Conservation (phyloP, 2,888 invertebrate species). For the Anaspis maculata region DNA sequence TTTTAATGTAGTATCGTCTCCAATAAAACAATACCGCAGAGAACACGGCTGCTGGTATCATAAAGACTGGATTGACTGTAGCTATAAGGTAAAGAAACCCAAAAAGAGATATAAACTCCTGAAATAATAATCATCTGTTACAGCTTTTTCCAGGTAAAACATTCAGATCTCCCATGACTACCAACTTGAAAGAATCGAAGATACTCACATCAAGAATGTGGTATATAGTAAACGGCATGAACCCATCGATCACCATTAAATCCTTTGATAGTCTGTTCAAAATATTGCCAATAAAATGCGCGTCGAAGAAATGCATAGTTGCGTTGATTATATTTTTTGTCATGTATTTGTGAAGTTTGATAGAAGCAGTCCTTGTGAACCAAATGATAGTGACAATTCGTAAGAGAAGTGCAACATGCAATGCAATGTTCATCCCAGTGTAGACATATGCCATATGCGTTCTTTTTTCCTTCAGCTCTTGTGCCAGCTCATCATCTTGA, state of each 20-base stretch:
- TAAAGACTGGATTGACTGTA: constrained; percentile 57
- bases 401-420: no score
- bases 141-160: no score
- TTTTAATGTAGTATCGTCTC: constrained; percentile 58
- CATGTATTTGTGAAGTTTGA: constrained; percentile 57
- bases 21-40: constrained; percentile 54
- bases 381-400: no score
- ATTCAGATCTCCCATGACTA: constrained; percentile 8
- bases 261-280: constrained; percentile 57
- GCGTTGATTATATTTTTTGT: constrained; percentile 43
- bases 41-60: constrained; percentile 57
- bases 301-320: constrained; percentile 37
- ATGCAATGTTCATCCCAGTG: no score
- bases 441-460: no score
- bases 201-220: constrained; percentile 7
- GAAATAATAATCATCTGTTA: constrained; percentile 16
- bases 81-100: constrained; percentile 65
- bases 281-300: constrained; percentile 35
- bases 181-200: no score
- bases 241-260: constrained; percentile 60
- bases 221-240: neutral
- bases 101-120: constrained; percentile 52
- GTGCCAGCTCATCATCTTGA: no score
- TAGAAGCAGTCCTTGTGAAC: constrained; percentile 21
- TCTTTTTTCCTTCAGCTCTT: no score